A percentile compares a stretch with the other conserved stretches of the same genome.
phyloP scores from a whole-genome alignment of 1,140 invertebrate species.

The Drosophila kikkawai region DNA sequence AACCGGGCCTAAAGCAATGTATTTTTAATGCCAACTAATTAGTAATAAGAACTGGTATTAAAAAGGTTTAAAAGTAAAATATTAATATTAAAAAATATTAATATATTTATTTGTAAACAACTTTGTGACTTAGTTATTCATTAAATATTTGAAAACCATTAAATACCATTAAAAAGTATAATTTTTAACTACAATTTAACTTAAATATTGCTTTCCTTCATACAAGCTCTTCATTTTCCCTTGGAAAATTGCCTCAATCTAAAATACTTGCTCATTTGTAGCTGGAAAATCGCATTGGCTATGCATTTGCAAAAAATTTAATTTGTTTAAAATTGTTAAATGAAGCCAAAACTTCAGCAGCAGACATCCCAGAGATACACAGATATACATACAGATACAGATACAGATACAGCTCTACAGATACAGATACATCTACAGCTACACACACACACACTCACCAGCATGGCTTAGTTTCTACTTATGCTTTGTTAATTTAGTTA shows the following conservation, averaged over 20 bases:
- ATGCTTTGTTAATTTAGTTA: constrained; percentile 74
- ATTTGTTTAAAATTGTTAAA: constrained; percentile 68
- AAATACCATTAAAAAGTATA: background rate
- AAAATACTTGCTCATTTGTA: constrained; percentile 20
- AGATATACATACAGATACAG: background rate
- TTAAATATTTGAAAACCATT: background rate
- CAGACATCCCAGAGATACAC: constrained; percentile 20
- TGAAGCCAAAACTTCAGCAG: constrained; percentile 32
- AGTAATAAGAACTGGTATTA: background rate
- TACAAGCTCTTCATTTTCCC: background rate
- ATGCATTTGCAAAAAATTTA: constrained; percentile 55
- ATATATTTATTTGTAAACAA: background rate
- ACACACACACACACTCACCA: constrained; percentile 20
- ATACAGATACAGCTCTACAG: background rate
- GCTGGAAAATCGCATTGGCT: constrained; percentile 33
- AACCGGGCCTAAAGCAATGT: background rate
- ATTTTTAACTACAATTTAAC: too few species aligned
- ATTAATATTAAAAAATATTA: background rate
- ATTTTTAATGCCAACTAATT: constrained; percentile 3
- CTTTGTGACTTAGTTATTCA: too few species aligned
- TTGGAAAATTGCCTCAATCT: background rate
- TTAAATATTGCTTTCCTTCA: too few species aligned
- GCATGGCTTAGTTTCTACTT: constrained; percentile 47
- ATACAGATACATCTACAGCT: background rate
- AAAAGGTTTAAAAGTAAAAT: too few species aligned